phyloP scores from a whole-genome alignment of 2,888 invertebrate genomes.

The Allophyes oxyacanthae region DNA sequence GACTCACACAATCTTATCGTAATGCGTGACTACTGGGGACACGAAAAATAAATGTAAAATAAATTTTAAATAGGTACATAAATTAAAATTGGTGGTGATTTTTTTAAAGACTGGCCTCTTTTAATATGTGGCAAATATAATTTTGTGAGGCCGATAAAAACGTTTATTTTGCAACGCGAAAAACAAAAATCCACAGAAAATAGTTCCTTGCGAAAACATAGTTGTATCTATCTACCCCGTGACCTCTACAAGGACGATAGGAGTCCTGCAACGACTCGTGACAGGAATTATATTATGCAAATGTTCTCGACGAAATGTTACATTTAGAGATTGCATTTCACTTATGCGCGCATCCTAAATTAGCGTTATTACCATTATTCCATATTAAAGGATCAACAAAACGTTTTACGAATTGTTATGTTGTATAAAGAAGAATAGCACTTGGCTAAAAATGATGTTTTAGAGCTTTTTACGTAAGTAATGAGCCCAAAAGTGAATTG shows the following conservation, averaged over 20 bases:
- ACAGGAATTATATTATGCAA: slow-evolving; percentile 35
- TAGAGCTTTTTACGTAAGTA: slow-evolving; percentile 31
- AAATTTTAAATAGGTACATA: slow-evolving; percentile 27
- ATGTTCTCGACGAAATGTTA: slow-evolving; percentile 33
- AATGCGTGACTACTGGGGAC: slow-evolving; percentile 41
- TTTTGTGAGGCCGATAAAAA: slow-evolving; percentile 31
- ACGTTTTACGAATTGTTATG: slow-evolving; percentile 26
- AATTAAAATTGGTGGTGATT: slow-evolving; percentile 34
- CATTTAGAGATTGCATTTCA: slow-evolving; percentile 24
- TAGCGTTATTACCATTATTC: slow-evolving; percentile 33
- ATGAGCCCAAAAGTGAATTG: slow-evolving; percentile 23
- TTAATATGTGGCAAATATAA: slow-evolving; percentile 39
- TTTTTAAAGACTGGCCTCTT: slow-evolving; percentile 33
- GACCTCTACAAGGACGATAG: slow-evolving; percentile 47
- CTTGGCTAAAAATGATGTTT: slow-evolving; percentile 33
- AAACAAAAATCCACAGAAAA: slow-evolving; percentile 32
- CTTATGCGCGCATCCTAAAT: slow-evolving; percentile 19
- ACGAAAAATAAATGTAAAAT: slow-evolving; percentile 20
- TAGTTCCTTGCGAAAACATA: slow-evolving; percentile 20
- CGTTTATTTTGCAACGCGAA: slow-evolving; percentile 23
- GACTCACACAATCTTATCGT: slow-evolving; percentile 26
- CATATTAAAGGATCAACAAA: slow-evolving; percentile 31
- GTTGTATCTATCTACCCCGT: slow-evolving; percentile 41
- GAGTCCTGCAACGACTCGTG: slow-evolving; percentile 29
- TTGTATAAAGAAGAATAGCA: slow-evolving; percentile 35